Evolutionary conservation across 2,113 vertebrate species (phyloP).

Genomic region (Aleadryas rufinucha): DNA sequence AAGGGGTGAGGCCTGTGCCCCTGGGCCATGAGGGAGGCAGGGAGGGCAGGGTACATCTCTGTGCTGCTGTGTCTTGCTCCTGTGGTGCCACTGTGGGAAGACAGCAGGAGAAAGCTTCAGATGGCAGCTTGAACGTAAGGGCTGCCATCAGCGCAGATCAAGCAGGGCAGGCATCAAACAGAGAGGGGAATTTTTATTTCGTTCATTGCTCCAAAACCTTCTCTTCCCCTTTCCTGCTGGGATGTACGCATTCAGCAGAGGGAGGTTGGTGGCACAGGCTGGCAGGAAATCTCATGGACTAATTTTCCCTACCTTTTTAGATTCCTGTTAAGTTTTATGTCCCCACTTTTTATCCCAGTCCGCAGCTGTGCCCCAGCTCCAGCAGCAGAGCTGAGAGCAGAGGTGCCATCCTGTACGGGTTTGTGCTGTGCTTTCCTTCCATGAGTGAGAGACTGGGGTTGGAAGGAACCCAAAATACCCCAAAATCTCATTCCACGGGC

Average conservation of each 20-base stretch:
- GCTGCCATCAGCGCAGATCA: not conserved
- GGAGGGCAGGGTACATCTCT: not conserved
- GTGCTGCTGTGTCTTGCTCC: no score
- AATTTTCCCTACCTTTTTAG: not conserved
- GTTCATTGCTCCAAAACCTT: not conserved
- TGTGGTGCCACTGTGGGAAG: not conserved
- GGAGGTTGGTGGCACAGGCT: not conserved
- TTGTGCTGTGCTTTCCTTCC: not conserved
- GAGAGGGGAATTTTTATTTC: not conserved
- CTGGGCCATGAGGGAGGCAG: not conserved
- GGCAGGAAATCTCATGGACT: not conserved
- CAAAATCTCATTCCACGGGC: not conserved
- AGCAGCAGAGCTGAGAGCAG: not conserved
- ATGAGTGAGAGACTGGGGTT: not conserved
- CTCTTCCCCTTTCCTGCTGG: not conserved
- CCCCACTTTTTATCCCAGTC: not conserved
- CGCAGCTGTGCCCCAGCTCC: not conserved
- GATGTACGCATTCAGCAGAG: rapidly evolving
- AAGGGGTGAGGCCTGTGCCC: not conserved
- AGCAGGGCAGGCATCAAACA: not conserved
- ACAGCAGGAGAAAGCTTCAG: not conserved
- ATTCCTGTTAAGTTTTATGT: not conserved
- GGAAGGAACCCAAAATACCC: not conserved
- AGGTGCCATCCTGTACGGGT: not conserved
- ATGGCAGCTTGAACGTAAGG: not conserved